Evolutionary conservation across 2,888 invertebrate species (phyloP), one percentile per base, ranked within the genome.

Genomic region (Cataglyphis livida): DNA sequence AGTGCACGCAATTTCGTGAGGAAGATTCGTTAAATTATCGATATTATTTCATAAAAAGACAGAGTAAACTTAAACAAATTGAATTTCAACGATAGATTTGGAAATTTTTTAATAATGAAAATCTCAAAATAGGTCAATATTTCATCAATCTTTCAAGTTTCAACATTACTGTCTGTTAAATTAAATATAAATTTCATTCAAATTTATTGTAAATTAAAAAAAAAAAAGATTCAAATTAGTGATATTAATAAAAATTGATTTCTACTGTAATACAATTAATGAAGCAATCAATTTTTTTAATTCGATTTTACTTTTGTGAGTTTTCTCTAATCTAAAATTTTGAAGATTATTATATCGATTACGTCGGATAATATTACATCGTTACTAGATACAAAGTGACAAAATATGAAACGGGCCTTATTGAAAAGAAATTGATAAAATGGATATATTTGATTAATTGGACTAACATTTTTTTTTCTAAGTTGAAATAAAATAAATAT

Each of bases 301-400:
- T 21, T 73, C 18, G 28, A 1, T 73, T 73, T 73, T 59, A 59
- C 3, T 61, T 62, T 62, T 1, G 5, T 5, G 41, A 12, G 41
- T 61, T 21, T 38, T 12, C 6, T 54, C 18, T 5, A 15, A 35
- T 51, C 12, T 25, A 38, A 57, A 59, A 71, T 71, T 59, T 12
- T 41, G 3, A 5, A 18, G 10, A n/a, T 66, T 62, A n/a, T 6
- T 64, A 21, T 64, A 21, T 15, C 12, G 1, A 66, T 15, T 25
- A 12, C 61, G 48, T 18, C 9, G 57, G 18, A 18, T 62, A 62
- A 81, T 81, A 51, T 81, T 81, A 74, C 62, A 35, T 38, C 51
- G 74, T 81, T 61, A 25, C 25, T 1, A 25, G 1, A 25, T 25
- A 25, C n/a, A 54, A 61, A 66, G 28, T n/a, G 32, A 7, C n/a